Evolutionary conservation across 1,140 invertebrate species (phyloP).

Genomic region (Aphidius ervi): DNA sequence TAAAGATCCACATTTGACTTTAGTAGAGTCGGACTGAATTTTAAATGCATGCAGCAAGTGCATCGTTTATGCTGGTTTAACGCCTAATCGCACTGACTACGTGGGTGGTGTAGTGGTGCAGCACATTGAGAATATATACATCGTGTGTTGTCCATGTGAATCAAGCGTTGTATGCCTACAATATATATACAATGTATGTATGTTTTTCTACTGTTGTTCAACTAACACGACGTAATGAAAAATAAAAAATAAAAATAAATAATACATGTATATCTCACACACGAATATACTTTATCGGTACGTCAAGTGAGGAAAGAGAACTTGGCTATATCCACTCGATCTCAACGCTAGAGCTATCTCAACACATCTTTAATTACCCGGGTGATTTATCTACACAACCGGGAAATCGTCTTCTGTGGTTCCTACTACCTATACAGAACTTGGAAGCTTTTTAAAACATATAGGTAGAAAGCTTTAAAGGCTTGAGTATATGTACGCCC

Average conservation of each 20-base stretch:
- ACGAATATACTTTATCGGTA: too few species aligned
- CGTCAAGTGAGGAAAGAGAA: conserved; percentile 2
- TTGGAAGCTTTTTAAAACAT: background rate
- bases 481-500: background rate
- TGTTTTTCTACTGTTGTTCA: conserved; percentile 1
- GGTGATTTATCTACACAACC: conserved; percentile 38
- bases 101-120: conserved; percentile 26
- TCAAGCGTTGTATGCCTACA: background rate
- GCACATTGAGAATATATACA: conserved; percentile 13
- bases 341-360: conserved; percentile 35
- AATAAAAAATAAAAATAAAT: conserved; percentile 7
- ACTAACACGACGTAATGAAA: conserved; percentile 2
- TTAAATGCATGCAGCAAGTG: conserved; percentile 27
- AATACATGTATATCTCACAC: too few species aligned
- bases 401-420: conserved; percentile 37
- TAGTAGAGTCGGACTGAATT: conserved; percentile 6
- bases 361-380: conserved; percentile 42
- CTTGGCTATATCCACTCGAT: conserved; percentile 16
- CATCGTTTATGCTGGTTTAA: conserved; percentile 27
- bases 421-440: conserved; percentile 13
- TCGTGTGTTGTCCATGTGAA: conserved; percentile 17
- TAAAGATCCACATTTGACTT: background rate
- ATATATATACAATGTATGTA: conserved; percentile 34
- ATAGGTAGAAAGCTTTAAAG: background rate
- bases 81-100: conserved; percentile 28